Evolutionary conservation across 2,888 invertebrate species (phyloP).

Genomic region (Ptycholaimellus sp.): DNA sequence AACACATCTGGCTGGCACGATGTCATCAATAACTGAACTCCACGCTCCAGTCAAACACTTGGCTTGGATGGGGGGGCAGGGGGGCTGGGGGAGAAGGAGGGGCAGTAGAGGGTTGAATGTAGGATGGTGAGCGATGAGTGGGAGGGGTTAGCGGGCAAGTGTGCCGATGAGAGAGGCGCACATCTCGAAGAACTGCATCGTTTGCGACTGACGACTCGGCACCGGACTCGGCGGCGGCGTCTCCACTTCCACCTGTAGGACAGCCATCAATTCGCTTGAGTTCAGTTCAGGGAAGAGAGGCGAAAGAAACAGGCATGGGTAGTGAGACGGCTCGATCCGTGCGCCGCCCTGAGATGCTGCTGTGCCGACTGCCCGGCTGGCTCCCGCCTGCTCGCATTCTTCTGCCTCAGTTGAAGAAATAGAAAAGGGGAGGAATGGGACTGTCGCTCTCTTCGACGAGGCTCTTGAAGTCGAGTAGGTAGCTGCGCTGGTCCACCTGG

Average conservation of each 20-base stretch:
- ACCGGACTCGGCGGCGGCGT: constrained; percentile 17
- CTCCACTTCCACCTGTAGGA: constrained; percentile 11
- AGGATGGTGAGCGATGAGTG: no score
- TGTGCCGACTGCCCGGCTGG: not conserved
- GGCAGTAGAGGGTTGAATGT: no score
- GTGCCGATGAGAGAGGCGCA: constrained; percentile 94
- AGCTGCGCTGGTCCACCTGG: constrained; percentile 94
- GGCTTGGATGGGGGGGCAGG: no score
- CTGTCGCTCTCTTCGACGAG: constrained; percentile 28
- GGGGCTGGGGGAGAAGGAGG: no score
- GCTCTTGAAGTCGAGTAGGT: constrained; percentile 88
- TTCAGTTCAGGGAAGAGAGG: no score
- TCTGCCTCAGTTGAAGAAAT: not conserved
- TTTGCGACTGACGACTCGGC: constrained; percentile 44
- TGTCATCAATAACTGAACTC: no score
- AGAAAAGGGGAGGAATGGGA: not conserved
- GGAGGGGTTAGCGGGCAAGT: constrained; percentile 50
- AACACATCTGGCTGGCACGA: no score
- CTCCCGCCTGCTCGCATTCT: no score
- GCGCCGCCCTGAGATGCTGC: not conserved
- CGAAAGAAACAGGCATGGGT: no score
- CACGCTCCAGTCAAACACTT: no score
- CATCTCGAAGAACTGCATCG: constrained; percentile 99
- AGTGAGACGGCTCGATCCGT: not conserved
- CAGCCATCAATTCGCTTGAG: not conserved